Conservation (phyloP, 1,140 invertebrate genomes). For the Zaprionus ghesquierei region DNA sequence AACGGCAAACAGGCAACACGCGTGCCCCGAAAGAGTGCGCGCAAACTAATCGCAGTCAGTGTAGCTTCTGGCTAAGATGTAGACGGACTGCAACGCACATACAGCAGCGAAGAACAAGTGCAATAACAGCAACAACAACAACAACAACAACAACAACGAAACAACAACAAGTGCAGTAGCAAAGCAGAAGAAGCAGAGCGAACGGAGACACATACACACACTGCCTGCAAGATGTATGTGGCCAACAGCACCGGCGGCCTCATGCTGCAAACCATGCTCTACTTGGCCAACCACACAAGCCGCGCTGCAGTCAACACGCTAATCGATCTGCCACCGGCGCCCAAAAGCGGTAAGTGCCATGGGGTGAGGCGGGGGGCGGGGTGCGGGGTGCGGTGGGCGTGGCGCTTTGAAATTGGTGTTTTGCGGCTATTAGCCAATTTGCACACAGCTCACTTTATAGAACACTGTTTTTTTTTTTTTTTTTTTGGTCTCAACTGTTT, state of each 20-base stretch:
- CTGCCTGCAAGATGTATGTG: slow-evolving; percentile 62
- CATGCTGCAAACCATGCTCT: slow-evolving; percentile 81
- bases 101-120: neutral
- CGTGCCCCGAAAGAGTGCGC: neutral
- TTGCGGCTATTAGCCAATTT: neutral
- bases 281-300: slow-evolving; percentile 80
- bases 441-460: neutral
- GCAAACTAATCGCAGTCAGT: slow-evolving; percentile 10
- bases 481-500: neutral
- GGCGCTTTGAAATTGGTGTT: neutral
- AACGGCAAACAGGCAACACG: slow-evolving; percentile 7
- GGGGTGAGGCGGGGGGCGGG: neutral
- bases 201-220: neutral
- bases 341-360: slow-evolving; percentile 74
- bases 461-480: too few species aligned
- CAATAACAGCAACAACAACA: neutral
- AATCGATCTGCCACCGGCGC: slow-evolving; percentile 71
- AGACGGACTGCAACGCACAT: slow-evolving; percentile 11
- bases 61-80: slow-evolving; percentile 22
- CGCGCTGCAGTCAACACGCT: slow-evolving; percentile 74
- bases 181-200: neutral
- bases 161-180: neutral
- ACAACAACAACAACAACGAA: neutral
- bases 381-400: neutral
- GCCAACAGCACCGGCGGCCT: slow-evolving; percentile 77